Percentiles rank a stretch among this genome's conserved stretches.
Evolutionary conservation across 2,797 vertebrate species (phyloP).

Genomic region (Catamblyrhynchus diadema): DNA sequence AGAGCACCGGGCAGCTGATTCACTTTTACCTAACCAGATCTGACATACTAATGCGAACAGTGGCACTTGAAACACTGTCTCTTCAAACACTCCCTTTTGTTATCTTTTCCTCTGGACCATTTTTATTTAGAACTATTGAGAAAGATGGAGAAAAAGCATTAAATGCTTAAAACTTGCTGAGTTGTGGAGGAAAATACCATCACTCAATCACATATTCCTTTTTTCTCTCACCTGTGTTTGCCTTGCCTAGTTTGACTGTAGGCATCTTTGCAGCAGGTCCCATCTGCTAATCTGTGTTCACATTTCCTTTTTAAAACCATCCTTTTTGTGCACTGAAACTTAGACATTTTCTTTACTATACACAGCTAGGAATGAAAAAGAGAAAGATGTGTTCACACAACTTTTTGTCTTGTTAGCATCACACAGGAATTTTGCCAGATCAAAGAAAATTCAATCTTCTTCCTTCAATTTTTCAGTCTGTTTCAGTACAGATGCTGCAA

Average conservation of each 20-base stretch:
- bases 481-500: not conserved
- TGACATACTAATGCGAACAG: not conserved
- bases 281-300: not conserved
- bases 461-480: not conserved
- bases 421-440: conserved; percentile 9
- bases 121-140: not conserved
- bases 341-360: not conserved
- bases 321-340: not conserved
- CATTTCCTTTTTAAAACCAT: not conserved
- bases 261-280: not conserved
- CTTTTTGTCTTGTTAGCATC: not conserved
- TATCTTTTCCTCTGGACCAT: not conserved
- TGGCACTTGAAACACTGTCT: not conserved
- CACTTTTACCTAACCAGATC: not conserved
- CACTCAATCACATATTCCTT: not conserved
- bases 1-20: accelerated
- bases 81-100: not conserved
- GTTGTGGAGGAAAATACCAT: not conserved
- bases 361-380: not conserved
- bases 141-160: not conserved
- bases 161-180: not conserved
- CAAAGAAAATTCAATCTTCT: not conserved
- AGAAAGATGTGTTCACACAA: not conserved
- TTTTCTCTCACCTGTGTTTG: not conserved
- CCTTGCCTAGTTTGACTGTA: not conserved